Evolutionary conservation across 92 coral and sea anemone genomes (phyloP).

Genomic region (Siderastrea radians): DNA sequence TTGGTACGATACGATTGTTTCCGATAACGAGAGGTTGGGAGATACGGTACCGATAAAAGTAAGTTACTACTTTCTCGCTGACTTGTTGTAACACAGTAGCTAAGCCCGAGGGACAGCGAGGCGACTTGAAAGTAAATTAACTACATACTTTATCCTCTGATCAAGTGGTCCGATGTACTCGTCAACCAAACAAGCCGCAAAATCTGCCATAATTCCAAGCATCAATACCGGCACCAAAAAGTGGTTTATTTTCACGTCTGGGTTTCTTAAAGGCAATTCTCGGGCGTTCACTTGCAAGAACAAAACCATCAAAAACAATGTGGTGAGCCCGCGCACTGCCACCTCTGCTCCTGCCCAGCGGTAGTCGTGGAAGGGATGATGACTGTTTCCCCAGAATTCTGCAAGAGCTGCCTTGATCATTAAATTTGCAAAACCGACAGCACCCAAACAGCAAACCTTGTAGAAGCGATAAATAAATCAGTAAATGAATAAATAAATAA

Average conservation of each 20-base stretch:
- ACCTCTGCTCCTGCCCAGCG: conserved; percentile 61
- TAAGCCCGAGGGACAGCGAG: too few species aligned
- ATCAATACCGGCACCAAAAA: conserved; percentile 70
- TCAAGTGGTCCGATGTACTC: conserved; percentile 69
- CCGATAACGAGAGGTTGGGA: too few species aligned
- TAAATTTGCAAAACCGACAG: conserved; percentile 67
- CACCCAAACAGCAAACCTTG: conserved; percentile 56
- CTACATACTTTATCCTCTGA: conserved; percentile 37
- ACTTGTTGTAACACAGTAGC: too few species aligned
- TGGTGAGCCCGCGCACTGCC: conserved; percentile 48
- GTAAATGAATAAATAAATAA: neutral
- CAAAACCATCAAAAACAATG: conserved; percentile 66
- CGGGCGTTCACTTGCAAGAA: conserved; percentile 51
- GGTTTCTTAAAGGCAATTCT: conserved; percentile 50
- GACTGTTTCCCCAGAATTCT: conserved; percentile 25
- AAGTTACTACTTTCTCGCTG: too few species aligned
- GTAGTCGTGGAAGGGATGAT: conserved; percentile 4
- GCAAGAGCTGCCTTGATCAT: conserved; percentile 63
- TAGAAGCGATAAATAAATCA: too few species aligned
- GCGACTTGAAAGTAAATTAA: neutral
- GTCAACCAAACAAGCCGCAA: conserved; percentile 66
- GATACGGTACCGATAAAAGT: too few species aligned
- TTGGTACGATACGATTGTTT: too few species aligned
- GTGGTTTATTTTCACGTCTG: conserved; percentile 56
- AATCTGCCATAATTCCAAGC: conserved; percentile 66